These are phyloP conservation scores for Scytalopus superciliaris DNA, from an alignment of 2,113 vertebrate species.

Conservation along the genomic window DNA sequence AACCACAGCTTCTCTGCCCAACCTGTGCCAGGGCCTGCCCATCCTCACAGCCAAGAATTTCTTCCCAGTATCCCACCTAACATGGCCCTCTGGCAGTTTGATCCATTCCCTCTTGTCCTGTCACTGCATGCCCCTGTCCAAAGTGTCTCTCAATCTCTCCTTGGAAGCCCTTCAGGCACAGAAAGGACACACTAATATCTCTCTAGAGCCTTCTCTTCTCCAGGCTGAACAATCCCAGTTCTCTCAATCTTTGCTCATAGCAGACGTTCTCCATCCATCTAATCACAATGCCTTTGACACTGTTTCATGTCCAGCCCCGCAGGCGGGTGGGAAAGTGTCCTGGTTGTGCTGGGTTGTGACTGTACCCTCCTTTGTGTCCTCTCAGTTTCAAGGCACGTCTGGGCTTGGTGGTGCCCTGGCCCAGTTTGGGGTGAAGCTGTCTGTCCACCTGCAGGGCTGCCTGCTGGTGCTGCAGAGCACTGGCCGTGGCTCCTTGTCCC, in stretches of 20 bases:
- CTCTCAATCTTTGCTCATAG: neutral
- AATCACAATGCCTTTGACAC: neutral
- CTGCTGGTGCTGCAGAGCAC: neutral
- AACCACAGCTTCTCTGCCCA: neutral
- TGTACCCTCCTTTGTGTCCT: neutral
- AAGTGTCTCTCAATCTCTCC: neutral
- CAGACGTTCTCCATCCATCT: neutral
- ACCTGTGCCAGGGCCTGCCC: neutral
- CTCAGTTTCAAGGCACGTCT: neutral
- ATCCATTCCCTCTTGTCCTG: neutral
- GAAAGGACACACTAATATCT: fast-evolving
- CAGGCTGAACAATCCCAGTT: neutral
- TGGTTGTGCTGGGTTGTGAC: neutral
- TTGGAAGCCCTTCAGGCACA: neutral
- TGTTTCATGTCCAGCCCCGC: neutral
- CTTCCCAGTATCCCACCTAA: neutral
- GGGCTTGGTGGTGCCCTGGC: neutral
- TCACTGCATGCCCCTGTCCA: too few relatives aligned
- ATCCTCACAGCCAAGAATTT: fast-evolving
- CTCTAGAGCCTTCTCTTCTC: neutral
- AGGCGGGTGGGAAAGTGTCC: neutral
- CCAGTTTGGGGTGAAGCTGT: neutral
- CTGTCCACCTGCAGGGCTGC: neutral
- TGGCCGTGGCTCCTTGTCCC: neutral
- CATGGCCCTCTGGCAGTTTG: neutral